These are phyloP conservation scores for Diadumene lineata DNA, from an alignment of 92 coral and sea anemone species.

Conservation along the genomic window DNA sequence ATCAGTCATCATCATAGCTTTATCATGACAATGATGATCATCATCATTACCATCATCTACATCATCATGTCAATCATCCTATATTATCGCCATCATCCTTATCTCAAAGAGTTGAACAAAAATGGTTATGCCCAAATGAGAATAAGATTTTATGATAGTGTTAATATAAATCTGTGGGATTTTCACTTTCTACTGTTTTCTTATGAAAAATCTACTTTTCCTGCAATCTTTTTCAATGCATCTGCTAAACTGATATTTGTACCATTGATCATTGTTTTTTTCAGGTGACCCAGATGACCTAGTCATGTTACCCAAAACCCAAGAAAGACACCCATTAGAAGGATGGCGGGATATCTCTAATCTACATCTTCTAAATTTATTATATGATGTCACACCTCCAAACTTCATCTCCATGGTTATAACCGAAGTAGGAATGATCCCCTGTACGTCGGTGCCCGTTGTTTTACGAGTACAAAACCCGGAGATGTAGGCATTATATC, in stretches of 20 bases:
- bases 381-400: slow-evolving; percentile 96
- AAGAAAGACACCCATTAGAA: slow-evolving; percentile 63
- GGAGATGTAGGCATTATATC: slow-evolving; percentile 47
- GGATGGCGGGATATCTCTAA: slow-evolving; percentile 89
- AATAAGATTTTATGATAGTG: too few relatives aligned
- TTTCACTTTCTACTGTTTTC: too few relatives aligned
- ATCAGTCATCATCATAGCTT: too few relatives aligned
- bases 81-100: too few relatives aligned
- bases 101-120: too few relatives aligned
- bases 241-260: too few relatives aligned
- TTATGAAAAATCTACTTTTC: too few relatives aligned
- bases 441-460: slow-evolving; percentile 99
- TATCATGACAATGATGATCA: too few relatives aligned
- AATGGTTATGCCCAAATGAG: too few relatives aligned
- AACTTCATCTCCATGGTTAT: slow-evolving; percentile 96
- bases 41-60: too few relatives aligned
- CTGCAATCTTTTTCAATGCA: background rate
- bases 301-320: slow-evolving; percentile 71
- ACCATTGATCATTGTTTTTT: background rate
- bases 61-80: too few relatives aligned
- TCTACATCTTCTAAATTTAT: slow-evolving; percentile 80
- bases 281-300: slow-evolving; percentile 97
- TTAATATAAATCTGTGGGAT: too few relatives aligned
- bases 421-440: slow-evolving; percentile 99
- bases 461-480: slow-evolving; percentile 93